Percentiles rank a stretch among this genome's conserved stretches.
phyloP scores from a whole-genome alignment of 53 echinoderm and acorn worm genomes.

The Temnopleurus reevesii region DNA sequence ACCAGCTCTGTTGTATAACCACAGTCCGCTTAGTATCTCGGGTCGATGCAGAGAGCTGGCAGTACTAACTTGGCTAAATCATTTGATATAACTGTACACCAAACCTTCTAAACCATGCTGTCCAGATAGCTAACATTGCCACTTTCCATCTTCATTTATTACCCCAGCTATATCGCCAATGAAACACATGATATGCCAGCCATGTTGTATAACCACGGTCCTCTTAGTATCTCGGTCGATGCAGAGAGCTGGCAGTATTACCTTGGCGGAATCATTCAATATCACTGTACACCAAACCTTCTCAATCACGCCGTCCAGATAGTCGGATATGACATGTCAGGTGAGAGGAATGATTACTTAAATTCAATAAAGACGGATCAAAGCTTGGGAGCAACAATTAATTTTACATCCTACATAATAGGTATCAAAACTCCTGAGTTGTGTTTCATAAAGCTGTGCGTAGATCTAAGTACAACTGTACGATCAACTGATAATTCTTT shows the following conservation, averaged over 20 bases:
- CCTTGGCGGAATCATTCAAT: slow-evolving; percentile 95
- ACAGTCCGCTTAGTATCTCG: slow-evolving; percentile 83
- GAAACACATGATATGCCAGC: slow-evolving; percentile 75
- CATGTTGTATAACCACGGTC: slow-evolving; percentile 71
- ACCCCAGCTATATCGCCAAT: slow-evolving; percentile 53
- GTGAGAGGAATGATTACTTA: too few relatives aligned
- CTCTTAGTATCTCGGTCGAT: slow-evolving; percentile 85
- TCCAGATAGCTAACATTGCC: not conserved
- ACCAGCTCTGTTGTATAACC: slow-evolving; percentile 66
- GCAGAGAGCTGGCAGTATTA: slow-evolving; percentile 95
- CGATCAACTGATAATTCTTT: too few relatives aligned
- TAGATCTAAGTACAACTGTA: too few relatives aligned
- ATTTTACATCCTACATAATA: too few relatives aligned
- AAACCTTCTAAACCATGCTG: not conserved
- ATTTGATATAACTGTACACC: too few relatives aligned
- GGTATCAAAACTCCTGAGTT: too few relatives aligned
- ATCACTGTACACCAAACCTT: slow-evolving; percentile 75
- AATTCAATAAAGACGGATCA: not conserved
- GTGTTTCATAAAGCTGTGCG: too few relatives aligned
- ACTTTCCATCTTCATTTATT: too few relatives aligned
- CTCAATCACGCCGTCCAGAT: slow-evolving; percentile 97
- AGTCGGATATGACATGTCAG: slow-evolving; percentile 90
- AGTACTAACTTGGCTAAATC: too few relatives aligned
- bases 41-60: too few relatives aligned
- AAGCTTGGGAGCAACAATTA: too few relatives aligned